A percentile compares a stretch with the other conserved stretches of the same genome.
These are phyloP conservation scores for Tridacna gigas DNA, from an alignment of 2,888 invertebrate genomes.

Conservation along the genomic window DNA sequence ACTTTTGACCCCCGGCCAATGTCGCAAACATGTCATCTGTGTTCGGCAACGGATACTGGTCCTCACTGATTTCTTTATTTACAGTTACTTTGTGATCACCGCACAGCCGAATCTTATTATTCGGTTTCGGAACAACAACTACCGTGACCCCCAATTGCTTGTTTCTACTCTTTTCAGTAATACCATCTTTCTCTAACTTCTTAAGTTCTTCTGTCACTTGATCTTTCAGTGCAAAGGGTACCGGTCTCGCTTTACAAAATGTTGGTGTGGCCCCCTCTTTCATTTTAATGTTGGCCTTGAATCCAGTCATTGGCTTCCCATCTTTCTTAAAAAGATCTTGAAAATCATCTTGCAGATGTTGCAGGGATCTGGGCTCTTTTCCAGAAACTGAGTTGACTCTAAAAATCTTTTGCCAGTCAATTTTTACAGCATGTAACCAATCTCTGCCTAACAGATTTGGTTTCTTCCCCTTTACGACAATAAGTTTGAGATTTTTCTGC, in stretches of 20 bases:
- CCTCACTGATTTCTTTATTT: too few relatives aligned
- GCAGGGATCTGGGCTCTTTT: too few relatives aligned
- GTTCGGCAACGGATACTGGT: too few relatives aligned
- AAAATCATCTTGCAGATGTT: too few relatives aligned
- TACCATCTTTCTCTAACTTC: constrained; percentile 26
- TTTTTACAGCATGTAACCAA: neutral
- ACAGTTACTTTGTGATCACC: too few relatives aligned
- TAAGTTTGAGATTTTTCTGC: neutral
- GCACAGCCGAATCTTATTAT: too few relatives aligned
- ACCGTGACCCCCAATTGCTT: constrained; percentile 63
- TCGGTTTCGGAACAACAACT: too few relatives aligned
- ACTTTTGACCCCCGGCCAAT: too few relatives aligned
- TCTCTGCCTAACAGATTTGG: constrained; percentile 13
- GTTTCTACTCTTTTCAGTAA: constrained; percentile 35
- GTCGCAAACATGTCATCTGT: too few relatives aligned
- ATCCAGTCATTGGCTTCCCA: constrained; percentile 8
- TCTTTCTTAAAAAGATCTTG: constrained; percentile 6
- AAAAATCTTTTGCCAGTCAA: constrained; percentile 10
- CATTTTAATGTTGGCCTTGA: constrained; percentile 8
- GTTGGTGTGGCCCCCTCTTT: constrained; percentile 33
- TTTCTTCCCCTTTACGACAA: constrained; percentile 12
- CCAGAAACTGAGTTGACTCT: too few relatives aligned
- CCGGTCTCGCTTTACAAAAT: too few relatives aligned
- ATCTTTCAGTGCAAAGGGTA: too few relatives aligned
- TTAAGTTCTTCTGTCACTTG: constrained; percentile 39